Conservation (phyloP, 2,888 invertebrate genomes). For the Trileptium ribeirensis region DNA sequence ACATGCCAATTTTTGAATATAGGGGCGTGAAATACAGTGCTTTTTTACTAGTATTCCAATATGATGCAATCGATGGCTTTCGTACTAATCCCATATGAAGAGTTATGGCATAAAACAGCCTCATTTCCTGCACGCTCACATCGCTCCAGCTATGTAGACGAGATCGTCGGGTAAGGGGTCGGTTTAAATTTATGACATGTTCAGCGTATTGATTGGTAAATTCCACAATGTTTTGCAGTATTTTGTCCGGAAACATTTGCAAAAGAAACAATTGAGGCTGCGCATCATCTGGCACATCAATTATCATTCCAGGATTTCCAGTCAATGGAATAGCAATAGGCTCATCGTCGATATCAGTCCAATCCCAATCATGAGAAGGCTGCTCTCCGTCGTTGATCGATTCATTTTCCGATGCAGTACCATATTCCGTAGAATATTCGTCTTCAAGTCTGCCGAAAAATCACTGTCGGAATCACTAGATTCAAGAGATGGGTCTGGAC, state of each 20-base stretch:
- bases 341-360: no score
- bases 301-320: slow-evolving; percentile 4
- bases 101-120: slow-evolving; percentile 14
- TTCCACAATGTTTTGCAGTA: background rate
- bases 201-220: background rate
- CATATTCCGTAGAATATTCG: background rate
- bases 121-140: background rate
- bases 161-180: slow-evolving; percentile 2
- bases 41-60: slow-evolving; percentile 4
- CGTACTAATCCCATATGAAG: slow-evolving; percentile 12
- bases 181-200: background rate
- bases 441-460: background rate
- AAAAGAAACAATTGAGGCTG: background rate
- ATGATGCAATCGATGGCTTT: background rate
- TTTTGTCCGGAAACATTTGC: slow-evolving; percentile 3
- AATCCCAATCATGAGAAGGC: background rate
- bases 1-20: background rate
- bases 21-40: slow-evolving; percentile 4
- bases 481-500: no score
- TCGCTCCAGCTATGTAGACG: background rate
- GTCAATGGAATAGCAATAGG: no score
- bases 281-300: background rate
- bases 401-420: background rate
- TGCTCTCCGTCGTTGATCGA: background rate
- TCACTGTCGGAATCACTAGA: no score